Evolutionary conservation across 1,140 invertebrate species (phyloP), one percentile per base, ranked within the genome.

Genomic region (Drosophila burlai): DNA sequence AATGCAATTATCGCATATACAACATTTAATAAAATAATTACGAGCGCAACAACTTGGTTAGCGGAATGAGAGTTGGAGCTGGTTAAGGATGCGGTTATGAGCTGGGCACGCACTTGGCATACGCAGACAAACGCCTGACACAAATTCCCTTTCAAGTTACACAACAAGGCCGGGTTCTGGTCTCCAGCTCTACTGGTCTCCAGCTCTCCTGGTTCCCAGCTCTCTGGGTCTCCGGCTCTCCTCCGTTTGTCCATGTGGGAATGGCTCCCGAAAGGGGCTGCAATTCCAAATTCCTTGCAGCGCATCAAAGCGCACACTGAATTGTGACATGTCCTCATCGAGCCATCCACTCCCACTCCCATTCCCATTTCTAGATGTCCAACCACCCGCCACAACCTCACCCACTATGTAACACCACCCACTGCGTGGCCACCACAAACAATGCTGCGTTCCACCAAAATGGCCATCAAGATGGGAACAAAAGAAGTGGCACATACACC

Each of bases 111-210:
- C 65, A 63, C 58, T 78, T 43, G 65, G 43, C 43, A 77, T 76
- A 59, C 74, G 74, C 76, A 78, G 75, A 68, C 76, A 78, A 74
- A 21, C 50, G 65, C 75, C 76, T 79, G 76, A 79, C 76, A 79
- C 76, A 79, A 79, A 79, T 79, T 79, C 66, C 60, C 66, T 60
- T 77, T 64, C 60, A 63, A 79, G 40, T 79, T 77, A 69, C 74
- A 79, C 43, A 79, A 79, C 76, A 55, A 54, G 54, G 54, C 13
- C 38, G 38, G 36, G 36, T 15, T 9, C 36, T 13, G 36, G 38
- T 16, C 5, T 36, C 34, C 34, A 11, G 34, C 5, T 11, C 3
- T 34, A n/a, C 36, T 13, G 36, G 38, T 16, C 5, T 36, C 34
- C 34, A 11, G 34, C 5, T 11, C 3, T 34, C 0, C 34, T 34